phyloP scores from a whole-genome alignment of 2,888 invertebrate species.

The Drosophila seclusa region DNA sequence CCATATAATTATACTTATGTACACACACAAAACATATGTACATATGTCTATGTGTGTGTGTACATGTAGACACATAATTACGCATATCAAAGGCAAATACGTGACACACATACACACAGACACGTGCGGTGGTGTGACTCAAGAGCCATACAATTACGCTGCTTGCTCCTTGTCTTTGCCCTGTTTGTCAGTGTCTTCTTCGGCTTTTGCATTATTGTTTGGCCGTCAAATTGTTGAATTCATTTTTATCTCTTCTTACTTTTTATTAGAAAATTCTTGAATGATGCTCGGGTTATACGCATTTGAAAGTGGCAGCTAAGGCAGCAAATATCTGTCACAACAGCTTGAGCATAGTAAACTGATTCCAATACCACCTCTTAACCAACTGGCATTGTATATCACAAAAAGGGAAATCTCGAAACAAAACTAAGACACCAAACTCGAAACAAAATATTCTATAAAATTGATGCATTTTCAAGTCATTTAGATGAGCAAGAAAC shows the following conservation, averaged over 20 bases:
- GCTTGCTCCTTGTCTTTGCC: conserved; percentile 46
- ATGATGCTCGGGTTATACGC: background rate
- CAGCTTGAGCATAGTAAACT: background rate
- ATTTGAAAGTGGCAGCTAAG: background rate
- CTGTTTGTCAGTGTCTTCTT: conserved; percentile 38
- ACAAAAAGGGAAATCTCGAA: background rate
- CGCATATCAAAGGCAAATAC: conserved; percentile 46
- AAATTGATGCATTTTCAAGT: background rate
- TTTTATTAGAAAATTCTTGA: conserved; percentile 63
- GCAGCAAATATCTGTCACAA: conserved; percentile 2
- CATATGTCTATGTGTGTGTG: background rate
- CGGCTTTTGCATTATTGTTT: conserved; percentile 42
- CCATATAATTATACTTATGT: conserved; percentile 32
- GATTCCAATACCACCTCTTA: background rate
- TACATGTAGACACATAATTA: conserved; percentile 48
- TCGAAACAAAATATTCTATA: background rate
- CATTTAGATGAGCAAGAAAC: background rate
- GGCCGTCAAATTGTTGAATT: conserved; percentile 53
- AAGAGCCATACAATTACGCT: conserved; percentile 67
- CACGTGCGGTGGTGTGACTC: conserved; percentile 14
- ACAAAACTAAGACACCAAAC: background rate
- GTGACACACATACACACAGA: conserved; percentile 29
- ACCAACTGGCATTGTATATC: background rate
- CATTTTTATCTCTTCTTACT: conserved; percentile 23
- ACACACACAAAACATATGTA: conserved; percentile 21